Conservation (phyloP, 2,888 invertebrate genomes). For the Lathronympha strigana region DNA sequence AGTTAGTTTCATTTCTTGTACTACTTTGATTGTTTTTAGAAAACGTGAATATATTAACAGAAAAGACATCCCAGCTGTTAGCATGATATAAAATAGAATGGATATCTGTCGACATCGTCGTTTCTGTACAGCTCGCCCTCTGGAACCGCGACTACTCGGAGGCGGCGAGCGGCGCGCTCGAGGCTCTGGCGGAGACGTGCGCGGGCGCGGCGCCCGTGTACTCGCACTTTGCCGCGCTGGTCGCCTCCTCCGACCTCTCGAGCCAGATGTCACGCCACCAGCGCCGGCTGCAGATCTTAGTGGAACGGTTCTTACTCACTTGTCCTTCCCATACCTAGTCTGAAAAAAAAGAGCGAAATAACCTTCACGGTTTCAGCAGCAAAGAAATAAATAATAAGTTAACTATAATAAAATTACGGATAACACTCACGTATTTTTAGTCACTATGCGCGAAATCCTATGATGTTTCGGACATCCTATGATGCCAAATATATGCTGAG, state of each 20-base stretch:
- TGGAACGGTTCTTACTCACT: constrained; percentile 54
- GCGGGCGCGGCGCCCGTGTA: constrained; percentile 44
- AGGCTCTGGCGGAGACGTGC: constrained; percentile 55
- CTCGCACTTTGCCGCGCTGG: constrained; percentile 57
- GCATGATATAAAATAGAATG: too few species aligned
- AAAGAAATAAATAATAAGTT: too few species aligned
- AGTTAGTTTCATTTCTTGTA: constrained; percentile 50
- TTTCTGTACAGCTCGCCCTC: constrained; percentile 58
- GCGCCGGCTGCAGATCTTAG: constrained; percentile 54
- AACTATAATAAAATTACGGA: too few species aligned
- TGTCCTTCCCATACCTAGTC: not conserved
- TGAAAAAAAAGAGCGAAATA: too few species aligned
- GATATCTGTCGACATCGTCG: not conserved
- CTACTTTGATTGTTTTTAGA: too few species aligned
- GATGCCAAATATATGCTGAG: too few species aligned
- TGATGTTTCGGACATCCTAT: too few species aligned
- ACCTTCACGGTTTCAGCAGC: too few species aligned
- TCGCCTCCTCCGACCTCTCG: constrained; percentile 57
- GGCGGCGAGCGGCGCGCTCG: constrained; percentile 61
- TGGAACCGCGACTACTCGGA: constrained; percentile 71
- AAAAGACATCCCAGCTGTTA: too few species aligned
- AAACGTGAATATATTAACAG: too few species aligned
- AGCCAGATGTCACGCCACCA: constrained; percentile 54
- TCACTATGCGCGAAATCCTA: too few species aligned
- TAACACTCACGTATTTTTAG: too few species aligned